Conservation (phyloP, 1,140 invertebrate genomes). For the Drosophila subobscura region DNA sequence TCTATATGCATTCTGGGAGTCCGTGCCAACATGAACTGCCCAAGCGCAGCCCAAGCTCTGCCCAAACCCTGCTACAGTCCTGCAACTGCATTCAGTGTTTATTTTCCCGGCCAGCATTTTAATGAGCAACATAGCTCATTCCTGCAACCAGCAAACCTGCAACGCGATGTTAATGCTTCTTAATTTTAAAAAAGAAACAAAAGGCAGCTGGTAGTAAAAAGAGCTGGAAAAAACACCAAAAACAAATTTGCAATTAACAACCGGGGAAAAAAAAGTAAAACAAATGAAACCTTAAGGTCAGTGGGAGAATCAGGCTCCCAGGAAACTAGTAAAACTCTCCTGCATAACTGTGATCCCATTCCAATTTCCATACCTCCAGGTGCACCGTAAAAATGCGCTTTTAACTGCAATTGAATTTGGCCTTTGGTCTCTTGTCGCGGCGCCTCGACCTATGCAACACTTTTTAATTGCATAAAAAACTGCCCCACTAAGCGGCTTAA, state of each 20-base stretch:
- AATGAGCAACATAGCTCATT: conserved; percentile 37
- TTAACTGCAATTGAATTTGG: conserved; percentile 31
- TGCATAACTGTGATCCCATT: no score
- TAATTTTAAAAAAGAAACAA: conserved; percentile 49
- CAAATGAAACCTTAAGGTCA: no score
- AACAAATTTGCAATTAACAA: conserved; percentile 14
- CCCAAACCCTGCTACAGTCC: no score
- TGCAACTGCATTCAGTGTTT: neutral
- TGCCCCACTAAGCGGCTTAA: conserved; percentile 58
- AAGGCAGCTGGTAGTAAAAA: conserved; percentile 7
- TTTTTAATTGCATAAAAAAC: conserved; percentile 64
- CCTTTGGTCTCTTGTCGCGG: neutral
- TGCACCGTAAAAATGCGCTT: conserved; percentile 13
- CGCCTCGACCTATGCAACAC: conserved; percentile 51
- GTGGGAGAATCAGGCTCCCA: no score
- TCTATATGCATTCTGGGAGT: conserved; percentile 2
- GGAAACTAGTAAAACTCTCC: no score
- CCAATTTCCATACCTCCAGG: no score
- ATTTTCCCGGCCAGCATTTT: conserved; percentile 31
- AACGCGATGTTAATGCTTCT: conserved; percentile 44
- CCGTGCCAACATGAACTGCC: neutral
- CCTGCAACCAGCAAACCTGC: neutral
- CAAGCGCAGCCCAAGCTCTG: no score
- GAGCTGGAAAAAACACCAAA: conserved; percentile 1
- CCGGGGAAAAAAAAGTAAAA: conserved; percentile 5